These are phyloP conservation scores for Myiagra hebetior DNA, from an alignment of 2,113 vertebrate genomes.

Conservation along the genomic window DNA sequence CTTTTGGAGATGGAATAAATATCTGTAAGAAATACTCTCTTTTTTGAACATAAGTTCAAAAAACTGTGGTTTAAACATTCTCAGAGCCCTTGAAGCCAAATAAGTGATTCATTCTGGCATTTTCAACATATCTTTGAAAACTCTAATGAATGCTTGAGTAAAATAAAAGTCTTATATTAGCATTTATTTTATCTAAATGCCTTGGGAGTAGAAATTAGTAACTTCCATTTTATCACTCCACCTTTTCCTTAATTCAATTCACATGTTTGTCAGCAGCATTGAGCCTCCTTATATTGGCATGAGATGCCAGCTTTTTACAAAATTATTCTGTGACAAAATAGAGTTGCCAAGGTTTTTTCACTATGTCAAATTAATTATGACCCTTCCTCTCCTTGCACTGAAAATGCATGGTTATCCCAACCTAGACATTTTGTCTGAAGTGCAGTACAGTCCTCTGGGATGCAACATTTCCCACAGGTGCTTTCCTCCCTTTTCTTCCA, in stretches of 20 bases:
- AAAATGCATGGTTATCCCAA: not conserved
- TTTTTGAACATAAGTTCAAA: not conserved
- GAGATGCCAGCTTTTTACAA: not conserved
- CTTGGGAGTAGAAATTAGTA: not conserved
- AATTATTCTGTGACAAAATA: not conserved
- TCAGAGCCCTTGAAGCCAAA: not conserved
- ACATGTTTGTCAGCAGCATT: not conserved
- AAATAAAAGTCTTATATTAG: not conserved
- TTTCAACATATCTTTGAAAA: not conserved
- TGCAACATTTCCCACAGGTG: not conserved
- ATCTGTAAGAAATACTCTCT: not conserved
- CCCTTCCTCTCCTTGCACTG: not conserved
- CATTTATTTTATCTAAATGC: constrained; percentile 4
- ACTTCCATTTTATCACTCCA: not conserved
- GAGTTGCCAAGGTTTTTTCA: not conserved
- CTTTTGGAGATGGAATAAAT: not conserved
- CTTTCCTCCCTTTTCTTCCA: not conserved
- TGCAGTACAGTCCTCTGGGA: not conserved
- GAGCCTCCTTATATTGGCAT: not conserved
- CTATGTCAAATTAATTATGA: not conserved
- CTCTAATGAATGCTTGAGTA: not conserved
- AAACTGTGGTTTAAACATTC: not conserved
- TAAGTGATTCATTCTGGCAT: not conserved
- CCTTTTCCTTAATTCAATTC: not conserved
- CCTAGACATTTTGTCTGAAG: not conserved